These are phyloP conservation scores for Rambutsinella grinnellia DNA, from an alignment of 2,888 invertebrate species.

Conservation along the genomic window DNA sequence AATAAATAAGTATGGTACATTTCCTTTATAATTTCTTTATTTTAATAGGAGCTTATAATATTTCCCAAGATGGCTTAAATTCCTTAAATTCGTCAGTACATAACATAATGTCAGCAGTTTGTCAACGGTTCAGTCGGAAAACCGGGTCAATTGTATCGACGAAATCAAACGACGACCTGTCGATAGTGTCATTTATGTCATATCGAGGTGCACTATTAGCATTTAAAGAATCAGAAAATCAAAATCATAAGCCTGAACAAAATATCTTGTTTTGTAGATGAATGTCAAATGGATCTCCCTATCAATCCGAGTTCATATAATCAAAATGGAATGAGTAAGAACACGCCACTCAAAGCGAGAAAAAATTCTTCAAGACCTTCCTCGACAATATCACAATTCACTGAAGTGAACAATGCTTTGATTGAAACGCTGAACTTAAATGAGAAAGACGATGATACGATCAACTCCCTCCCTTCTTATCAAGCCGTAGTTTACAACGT, in stretches of 20 bases:
- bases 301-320: conserved; percentile 21
- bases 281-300: conserved; percentile 33
- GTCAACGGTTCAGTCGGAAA: not conserved
- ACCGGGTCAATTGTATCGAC: not conserved
- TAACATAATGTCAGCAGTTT: no score
- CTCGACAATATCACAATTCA: no score
- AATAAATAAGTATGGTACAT: no score
- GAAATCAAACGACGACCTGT: not conserved
- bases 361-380: no score
- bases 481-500: conserved; percentile 19
- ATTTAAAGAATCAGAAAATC: not conserved
- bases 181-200: conserved; percentile 13
- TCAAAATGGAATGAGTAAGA: no score
- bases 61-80: no score
- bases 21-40: no score
- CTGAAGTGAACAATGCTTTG: no score
- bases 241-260: not conserved
- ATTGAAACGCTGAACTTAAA: not conserved
- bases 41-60: no score
- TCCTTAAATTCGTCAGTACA: no score
- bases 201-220: conserved; percentile 20
- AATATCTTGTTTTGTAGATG: conserved; percentile 22
- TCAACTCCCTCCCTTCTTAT: not conserved
- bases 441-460: not conserved
- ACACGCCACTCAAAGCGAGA: no score